Percentiles rank a stretch among this genome's conserved stretches.
Conservation (phyloP, 2,113 vertebrate genomes). For the Poicephalus meyeri region DNA sequence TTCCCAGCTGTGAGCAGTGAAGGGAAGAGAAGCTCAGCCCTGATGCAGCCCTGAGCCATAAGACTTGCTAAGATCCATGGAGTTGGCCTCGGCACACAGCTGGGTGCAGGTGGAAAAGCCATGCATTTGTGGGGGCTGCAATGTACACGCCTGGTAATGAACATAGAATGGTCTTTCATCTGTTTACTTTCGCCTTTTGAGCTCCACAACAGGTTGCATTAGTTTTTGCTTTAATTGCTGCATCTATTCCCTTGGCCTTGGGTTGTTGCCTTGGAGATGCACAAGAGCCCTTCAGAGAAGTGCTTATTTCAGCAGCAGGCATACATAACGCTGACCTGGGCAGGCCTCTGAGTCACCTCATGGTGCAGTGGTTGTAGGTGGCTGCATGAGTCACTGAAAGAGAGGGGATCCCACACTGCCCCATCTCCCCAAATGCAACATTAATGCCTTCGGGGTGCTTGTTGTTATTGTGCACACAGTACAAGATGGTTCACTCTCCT, state of each 20-base stretch:
- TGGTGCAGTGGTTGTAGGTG: not conserved
- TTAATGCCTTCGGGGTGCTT: not conserved
- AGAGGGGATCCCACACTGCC: not conserved
- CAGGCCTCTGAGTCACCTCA: not conserved
- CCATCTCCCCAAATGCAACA: fast-evolving
- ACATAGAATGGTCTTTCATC: not conserved
- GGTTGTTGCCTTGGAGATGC: constrained; percentile 52
- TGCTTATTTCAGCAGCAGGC: constrained; percentile 50
- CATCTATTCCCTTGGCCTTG: constrained; percentile 33
- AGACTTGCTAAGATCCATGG: not conserved
- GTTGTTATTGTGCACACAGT: not conserved
- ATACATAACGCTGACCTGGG: constrained; percentile 1
- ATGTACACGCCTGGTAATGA: not conserved
- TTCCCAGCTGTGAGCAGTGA: not conserved
- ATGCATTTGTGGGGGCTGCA: not conserved
- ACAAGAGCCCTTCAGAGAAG: not conserved
- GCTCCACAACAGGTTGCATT: not conserved
- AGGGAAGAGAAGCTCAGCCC: not conserved
- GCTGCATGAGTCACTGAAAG: not conserved
- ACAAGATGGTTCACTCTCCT: not conserved
- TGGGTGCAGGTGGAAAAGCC: not conserved
- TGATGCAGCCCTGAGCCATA: not conserved
- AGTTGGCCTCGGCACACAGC: not conserved
- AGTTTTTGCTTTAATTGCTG: not conserved
- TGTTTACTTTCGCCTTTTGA: constrained; percentile 9